Evolutionary conservation across 2,888 invertebrate genomes (phyloP).

Genomic region (Deladenus siricidicola): DNA sequence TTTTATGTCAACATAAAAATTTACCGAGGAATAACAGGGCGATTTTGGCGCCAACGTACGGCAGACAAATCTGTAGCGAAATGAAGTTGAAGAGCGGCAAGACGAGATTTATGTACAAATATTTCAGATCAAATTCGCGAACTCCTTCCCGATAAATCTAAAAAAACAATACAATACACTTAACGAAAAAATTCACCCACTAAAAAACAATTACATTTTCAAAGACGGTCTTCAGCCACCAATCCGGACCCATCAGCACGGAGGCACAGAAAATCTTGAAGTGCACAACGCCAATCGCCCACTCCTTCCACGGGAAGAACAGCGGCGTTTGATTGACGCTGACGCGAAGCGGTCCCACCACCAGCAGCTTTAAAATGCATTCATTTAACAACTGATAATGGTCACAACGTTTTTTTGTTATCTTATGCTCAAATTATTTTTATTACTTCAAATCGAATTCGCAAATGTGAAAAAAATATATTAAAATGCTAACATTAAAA

Average conservation of each 20-base stretch:
- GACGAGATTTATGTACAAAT: conserved; percentile 75
- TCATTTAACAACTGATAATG: too few relatives aligned
- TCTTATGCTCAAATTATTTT: too few relatives aligned
- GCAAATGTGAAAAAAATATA: not conserved
- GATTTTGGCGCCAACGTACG: conserved; percentile 78
- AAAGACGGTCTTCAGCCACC: conserved; percentile 83
- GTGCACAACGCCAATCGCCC: conserved; percentile 93
- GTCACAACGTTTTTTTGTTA: too few relatives aligned
- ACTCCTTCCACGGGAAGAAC: conserved; percentile 68
- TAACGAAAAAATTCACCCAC: conserved; percentile 5
- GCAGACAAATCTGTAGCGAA: conserved; percentile 79
- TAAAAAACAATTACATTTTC: conserved; percentile 62
- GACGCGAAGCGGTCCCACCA: conserved; percentile 81
- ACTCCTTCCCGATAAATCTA: conserved; percentile 82
- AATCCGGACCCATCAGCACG: conserved; percentile 90
- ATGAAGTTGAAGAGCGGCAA: conserved; percentile 80
- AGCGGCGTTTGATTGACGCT: conserved; percentile 60
- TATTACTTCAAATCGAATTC: too few relatives aligned
- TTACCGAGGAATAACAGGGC: conserved; percentile 40
- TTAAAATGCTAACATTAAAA: not conserved
- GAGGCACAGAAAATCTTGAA: conserved; percentile 93
- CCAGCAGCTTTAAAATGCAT: conserved; percentile 59
- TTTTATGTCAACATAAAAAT: not conserved
- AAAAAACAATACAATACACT: conserved; percentile 8
- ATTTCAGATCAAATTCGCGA: conserved; percentile 78